These are phyloP conservation scores for Corydoras sp. DNA, from an alignment of 2,113 vertebrate genomes.

Conservation along the genomic window DNA sequence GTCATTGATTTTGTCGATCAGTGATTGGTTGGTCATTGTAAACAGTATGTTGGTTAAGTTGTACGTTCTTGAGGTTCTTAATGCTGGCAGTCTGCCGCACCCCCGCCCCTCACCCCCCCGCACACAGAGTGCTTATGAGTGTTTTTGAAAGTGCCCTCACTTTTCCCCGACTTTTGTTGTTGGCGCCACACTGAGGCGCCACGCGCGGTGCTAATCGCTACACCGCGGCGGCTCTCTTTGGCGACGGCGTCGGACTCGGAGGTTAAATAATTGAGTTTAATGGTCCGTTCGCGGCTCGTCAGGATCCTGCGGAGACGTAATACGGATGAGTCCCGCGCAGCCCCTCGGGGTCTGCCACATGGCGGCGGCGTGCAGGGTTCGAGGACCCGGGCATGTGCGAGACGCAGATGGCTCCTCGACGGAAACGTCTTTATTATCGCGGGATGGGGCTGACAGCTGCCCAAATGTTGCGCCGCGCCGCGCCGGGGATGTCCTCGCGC, in stretches of 20 bases:
- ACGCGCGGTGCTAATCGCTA: background rate
- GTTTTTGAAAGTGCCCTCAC: background rate
- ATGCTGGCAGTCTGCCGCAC: no score
- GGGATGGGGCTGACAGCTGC: conserved; percentile 24
- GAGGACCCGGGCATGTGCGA: conserved; percentile 22
- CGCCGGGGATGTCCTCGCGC: background rate
- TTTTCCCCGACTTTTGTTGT: background rate
- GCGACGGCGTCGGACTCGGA: background rate
- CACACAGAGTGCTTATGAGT: background rate
- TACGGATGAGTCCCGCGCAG: conserved; percentile 18
- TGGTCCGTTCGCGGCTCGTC: conserved; percentile 16
- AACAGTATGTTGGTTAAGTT: no score
- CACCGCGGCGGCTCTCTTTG: background rate
- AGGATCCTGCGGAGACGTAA: conserved; percentile 22
- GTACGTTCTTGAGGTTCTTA: no score
- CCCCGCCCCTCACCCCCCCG: no score
- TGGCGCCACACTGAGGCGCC: conserved; percentile 8
- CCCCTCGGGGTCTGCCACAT: background rate
- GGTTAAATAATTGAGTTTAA: conserved; percentile 34
- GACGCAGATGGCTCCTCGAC: conserved; percentile 12
- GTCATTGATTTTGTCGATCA: no score
- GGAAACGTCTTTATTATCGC: conserved; percentile 28
- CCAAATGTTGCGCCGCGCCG: conserved; percentile 11
- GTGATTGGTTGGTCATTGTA: no score
- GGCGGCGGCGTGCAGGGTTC: conserved; percentile 11